A percentile compares a stretch with the other conserved stretches of the same genome.
phyloP scores from a whole-genome alignment of 2,113 vertebrate species.

The Uria aalge region DNA sequence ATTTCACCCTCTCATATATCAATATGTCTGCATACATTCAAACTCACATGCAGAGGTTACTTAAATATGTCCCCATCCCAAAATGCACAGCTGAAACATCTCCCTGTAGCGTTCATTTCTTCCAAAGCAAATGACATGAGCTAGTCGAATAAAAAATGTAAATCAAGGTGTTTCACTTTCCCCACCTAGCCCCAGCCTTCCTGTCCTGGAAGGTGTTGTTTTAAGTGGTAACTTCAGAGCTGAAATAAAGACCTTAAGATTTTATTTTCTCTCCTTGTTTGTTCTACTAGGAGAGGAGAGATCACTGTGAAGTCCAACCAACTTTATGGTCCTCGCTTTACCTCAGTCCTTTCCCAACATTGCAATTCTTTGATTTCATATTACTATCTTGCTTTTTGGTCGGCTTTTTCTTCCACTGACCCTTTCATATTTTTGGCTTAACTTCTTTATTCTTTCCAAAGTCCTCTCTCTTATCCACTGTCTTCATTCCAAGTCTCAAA shows the following conservation, averaged over 20 bases:
- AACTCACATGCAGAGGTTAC: not conserved
- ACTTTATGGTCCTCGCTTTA: not conserved
- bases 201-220: not conserved
- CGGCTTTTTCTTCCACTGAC: not conserved
- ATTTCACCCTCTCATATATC: not conserved
- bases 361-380: not conserved
- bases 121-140: not conserved
- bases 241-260: not conserved
- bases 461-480: not conserved
- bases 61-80: not conserved
- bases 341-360: not conserved
- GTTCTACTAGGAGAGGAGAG: not conserved
- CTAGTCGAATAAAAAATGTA: not conserved
- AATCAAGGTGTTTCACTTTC: not conserved
- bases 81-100: not conserved
- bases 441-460: not conserved
- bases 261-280: not conserved
- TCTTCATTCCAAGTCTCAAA: not conserved
- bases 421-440: not conserved
- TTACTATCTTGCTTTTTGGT: not conserved
- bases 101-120: not conserved
- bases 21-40: not conserved
- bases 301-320: not conserved
- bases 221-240: not conserved
- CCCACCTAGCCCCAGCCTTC: not conserved